These are phyloP conservation scores for Acanthiza pusilla DNA, from an alignment of 2,797 vertebrate genomes.

Conservation along the genomic window DNA sequence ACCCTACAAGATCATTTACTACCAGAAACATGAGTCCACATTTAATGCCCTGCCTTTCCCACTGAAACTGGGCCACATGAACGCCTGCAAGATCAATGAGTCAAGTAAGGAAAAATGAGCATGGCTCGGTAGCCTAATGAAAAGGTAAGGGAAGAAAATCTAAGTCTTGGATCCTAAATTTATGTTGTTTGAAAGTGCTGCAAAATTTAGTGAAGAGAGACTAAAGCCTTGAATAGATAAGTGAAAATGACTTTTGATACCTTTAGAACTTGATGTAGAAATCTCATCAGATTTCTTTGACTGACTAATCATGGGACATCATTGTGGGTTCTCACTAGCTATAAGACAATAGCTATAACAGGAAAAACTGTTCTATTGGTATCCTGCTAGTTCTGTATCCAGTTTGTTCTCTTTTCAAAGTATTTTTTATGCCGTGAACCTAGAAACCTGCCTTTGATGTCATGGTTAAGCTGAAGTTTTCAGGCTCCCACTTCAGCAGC, in stretches of 20 bases:
- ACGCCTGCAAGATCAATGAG: neutral
- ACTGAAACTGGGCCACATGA: neutral
- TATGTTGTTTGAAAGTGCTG: neutral
- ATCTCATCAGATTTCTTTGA: neutral
- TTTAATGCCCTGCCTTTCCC: neutral
- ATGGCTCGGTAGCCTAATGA: neutral
- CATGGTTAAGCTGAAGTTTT: neutral
- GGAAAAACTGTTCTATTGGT: neutral
- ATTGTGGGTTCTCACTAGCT: neutral
- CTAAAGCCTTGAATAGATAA: neutral
- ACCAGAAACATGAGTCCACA: neutral
- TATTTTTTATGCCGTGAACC: neutral
- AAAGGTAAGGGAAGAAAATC: neutral
- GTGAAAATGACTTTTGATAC: neutral
- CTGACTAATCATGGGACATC: neutral
- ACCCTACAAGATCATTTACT: neutral
- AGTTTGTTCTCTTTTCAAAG: neutral
- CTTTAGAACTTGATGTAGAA: neutral
- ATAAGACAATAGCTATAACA: neutral
- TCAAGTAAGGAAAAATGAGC: neutral
- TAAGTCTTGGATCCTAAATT: neutral
- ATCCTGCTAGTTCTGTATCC: neutral
- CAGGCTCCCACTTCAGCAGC: neutral
- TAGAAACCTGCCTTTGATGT: neutral
- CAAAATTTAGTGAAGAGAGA: neutral